Conservation (phyloP, 2,797 vertebrate genomes). For the Pelodytes ibericus region DNA sequence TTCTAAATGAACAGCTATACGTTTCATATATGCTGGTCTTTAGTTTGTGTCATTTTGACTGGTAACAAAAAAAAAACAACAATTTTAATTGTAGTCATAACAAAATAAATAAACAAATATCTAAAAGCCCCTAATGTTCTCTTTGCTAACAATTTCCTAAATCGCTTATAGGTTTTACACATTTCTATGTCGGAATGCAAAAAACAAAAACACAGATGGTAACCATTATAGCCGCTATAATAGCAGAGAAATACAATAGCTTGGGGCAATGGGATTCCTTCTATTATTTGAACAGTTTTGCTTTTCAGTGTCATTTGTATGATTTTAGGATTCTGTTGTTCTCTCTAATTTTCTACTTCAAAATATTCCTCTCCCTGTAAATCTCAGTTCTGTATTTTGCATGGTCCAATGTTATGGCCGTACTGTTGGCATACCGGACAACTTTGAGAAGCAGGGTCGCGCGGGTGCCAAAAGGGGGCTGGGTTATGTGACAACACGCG, state of each 20-base stretch:
- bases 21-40: slow-evolving; percentile 29
- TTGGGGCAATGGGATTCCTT: slow-evolving; percentile 10
- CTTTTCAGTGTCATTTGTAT: slow-evolving; percentile 13
- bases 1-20: slow-evolving; percentile 36
- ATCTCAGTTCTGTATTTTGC: background rate
- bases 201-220: slow-evolving; percentile 51
- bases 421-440: too few species aligned
- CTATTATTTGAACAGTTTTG: slow-evolving; percentile 23
- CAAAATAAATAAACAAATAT: background rate
- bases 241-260: slow-evolving; percentile 27
- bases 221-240: slow-evolving; percentile 36
- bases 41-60: slow-evolving; percentile 34
- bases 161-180: slow-evolving; percentile 36
- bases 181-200: slow-evolving; percentile 24
- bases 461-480: too few species aligned
- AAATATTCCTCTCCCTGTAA: background rate
- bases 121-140: slow-evolving; percentile 21
- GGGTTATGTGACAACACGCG: too few species aligned
- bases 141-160: slow-evolving; percentile 39
- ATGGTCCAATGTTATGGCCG: too few species aligned
- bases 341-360: background rate
- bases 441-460: too few species aligned
- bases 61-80: background rate
- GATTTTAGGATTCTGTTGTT: background rate
- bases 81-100: slow-evolving; percentile 14